Conservation (phyloP, 1,140 invertebrate species). For the Pinna nobilis region DNA sequence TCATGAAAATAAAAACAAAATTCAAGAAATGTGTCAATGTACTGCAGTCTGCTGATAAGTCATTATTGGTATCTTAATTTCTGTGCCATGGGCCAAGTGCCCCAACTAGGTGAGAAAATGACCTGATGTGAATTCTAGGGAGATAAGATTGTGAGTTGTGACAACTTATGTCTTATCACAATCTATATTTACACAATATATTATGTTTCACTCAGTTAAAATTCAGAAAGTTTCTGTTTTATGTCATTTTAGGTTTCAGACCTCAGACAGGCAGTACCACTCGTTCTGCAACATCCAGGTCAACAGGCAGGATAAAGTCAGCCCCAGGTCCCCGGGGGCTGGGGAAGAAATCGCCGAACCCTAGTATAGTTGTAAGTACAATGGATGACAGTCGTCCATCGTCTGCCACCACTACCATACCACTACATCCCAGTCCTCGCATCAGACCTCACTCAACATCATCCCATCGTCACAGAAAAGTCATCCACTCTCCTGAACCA, state of each 20-base stretch:
- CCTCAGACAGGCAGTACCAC: constrained; percentile 43
- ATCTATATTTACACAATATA: no score
- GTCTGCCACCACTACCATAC: constrained; percentile 24
- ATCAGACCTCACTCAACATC: constrained; percentile 40
- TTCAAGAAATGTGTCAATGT: no score
- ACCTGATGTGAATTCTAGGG: no score
- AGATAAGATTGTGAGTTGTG: no score
- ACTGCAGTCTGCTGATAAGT: no score
- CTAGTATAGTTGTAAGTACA: constrained; percentile 44
- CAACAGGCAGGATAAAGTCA: constrained; percentile 36
- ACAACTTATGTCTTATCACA: no score
- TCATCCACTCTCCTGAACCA: constrained; percentile 41
- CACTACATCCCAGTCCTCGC: constrained; percentile 35
- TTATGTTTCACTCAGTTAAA: not conserved
- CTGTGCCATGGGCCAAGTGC: no score
- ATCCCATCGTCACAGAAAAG: constrained; percentile 37
- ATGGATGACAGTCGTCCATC: constrained; percentile 49
- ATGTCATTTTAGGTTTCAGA: constrained; percentile 23
- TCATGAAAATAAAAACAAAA: no score
- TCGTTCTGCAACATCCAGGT: constrained; percentile 23
- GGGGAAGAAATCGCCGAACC: constrained; percentile 46
- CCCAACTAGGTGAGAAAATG: no score
- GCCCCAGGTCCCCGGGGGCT: constrained; percentile 35
- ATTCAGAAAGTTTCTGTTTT: not conserved
- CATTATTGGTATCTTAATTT: no score